These are phyloP conservation scores for Austrolebias charrua DNA, from an alignment of 2,797 vertebrate genomes.

Conservation along the genomic window DNA sequence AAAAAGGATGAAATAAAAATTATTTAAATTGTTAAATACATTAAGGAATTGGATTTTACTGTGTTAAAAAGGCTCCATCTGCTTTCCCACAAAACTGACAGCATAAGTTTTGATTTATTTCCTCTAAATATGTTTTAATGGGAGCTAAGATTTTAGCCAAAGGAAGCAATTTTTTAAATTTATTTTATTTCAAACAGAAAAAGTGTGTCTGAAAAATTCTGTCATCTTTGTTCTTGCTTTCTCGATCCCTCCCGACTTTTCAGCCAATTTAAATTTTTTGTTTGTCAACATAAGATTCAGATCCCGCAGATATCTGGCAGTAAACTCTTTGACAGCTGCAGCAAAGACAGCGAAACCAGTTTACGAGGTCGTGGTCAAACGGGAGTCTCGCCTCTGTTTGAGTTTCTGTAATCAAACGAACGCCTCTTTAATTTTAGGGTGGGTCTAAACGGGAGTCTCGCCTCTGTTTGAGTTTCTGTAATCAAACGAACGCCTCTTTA, in stretches of 20 bases:
- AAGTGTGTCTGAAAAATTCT: too few relatives aligned
- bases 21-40: too few relatives aligned
- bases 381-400: slow-evolving; percentile 21
- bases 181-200: too few relatives aligned
- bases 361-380: neutral
- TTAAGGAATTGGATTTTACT: too few relatives aligned
- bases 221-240: neutral
- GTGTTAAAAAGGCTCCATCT: neutral
- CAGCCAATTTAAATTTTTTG: too few relatives aligned
- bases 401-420: neutral
- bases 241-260: neutral
- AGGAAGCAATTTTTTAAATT: too few relatives aligned
- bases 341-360: neutral
- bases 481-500: too few relatives aligned
- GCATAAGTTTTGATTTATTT: neutral
- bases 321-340: neutral
- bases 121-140: neutral
- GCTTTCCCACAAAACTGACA: neutral
- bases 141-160: too few relatives aligned
- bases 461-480: too few relatives aligned
- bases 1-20: too few relatives aligned
- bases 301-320: neutral
- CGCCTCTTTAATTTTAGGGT: too few relatives aligned
- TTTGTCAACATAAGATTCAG: neutral
- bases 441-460: too few relatives aligned